Conservation (phyloP, 1,140 invertebrate genomes). For the Aphaenogaster floridana region DNA sequence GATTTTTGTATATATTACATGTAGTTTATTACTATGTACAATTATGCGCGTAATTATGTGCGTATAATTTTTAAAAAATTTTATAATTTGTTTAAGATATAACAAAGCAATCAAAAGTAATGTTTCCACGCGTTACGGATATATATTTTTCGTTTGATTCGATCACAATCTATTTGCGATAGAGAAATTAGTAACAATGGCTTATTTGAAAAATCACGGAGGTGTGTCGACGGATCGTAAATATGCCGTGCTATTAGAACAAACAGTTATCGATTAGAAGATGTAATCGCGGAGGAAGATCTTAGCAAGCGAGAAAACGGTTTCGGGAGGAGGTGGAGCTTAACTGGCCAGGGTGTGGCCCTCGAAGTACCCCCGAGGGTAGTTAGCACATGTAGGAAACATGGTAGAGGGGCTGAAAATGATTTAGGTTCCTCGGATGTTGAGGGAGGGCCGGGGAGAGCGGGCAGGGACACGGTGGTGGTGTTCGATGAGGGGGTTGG, state of each 20-base stretch:
- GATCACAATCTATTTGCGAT: background rate
- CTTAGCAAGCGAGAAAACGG: constrained; percentile 64
- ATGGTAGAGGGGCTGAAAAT: constrained; percentile 74
- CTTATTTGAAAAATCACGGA: constrained; percentile 42
- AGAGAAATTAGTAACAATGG: constrained; percentile 26
- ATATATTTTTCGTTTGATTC: background rate
- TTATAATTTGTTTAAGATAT: background rate
- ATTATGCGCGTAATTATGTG: background rate
- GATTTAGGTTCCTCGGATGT: constrained; percentile 77
- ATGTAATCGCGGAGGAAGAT: constrained; percentile 66
- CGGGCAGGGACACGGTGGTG: constrained; percentile 60
- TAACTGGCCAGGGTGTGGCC: constrained; percentile 72
- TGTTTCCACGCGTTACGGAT: background rate
- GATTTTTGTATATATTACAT: background rate
- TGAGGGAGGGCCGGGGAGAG: constrained; percentile 64
- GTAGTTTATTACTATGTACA: background rate
- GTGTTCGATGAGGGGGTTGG: constrained; percentile 76
- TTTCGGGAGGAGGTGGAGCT: constrained; percentile 75
- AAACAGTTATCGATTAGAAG: constrained; percentile 62
- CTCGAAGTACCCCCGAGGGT: constrained; percentile 73
- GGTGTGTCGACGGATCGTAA: constrained; percentile 37
- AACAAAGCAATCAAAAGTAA: background rate
- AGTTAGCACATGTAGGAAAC: constrained; percentile 73
- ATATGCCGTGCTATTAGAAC: constrained; percentile 40
- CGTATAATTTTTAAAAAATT: background rate